Conservation (phyloP, 2,797 vertebrate genomes). For the Manis javanica region DNA sequence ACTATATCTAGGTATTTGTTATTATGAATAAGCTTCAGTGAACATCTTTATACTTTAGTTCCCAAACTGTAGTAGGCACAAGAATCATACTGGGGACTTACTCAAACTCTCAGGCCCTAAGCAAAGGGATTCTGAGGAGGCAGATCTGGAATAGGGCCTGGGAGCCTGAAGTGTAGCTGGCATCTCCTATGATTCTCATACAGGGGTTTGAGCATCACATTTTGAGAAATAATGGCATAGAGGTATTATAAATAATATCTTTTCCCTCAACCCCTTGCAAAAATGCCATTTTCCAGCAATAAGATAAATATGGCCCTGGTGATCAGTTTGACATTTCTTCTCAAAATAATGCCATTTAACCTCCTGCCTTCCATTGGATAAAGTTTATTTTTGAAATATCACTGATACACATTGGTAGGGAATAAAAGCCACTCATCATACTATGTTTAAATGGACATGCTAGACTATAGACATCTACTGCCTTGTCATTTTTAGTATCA, state of each 20-base stretch:
- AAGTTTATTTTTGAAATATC: slow-evolving; percentile 35
- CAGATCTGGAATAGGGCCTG: neutral
- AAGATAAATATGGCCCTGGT: neutral
- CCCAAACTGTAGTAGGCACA: neutral
- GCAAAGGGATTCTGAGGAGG: neutral
- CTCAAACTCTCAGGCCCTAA: neutral
- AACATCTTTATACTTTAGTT: slow-evolving; percentile 36
- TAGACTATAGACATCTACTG: neutral
- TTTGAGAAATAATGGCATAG: slow-evolving; percentile 47
- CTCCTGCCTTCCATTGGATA: neutral
- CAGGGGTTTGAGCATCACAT: neutral
- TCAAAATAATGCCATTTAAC: neutral
- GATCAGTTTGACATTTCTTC: slow-evolving; percentile 52
- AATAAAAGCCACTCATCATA: neutral
- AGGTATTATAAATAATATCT: neutral
- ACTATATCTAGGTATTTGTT: neutral
- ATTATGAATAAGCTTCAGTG: slow-evolving; percentile 5
- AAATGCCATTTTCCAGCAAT: neutral
- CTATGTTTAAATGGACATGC: neutral
- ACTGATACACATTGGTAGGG: neutral
- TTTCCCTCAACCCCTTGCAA: neutral
- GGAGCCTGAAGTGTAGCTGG: neutral
- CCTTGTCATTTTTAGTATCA: slow-evolving; percentile 40
- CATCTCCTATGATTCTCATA: neutral
- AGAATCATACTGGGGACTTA: neutral